phyloP scores from a whole-genome alignment of 1,140 invertebrate genomes.

The Subanguina moxae region DNA sequence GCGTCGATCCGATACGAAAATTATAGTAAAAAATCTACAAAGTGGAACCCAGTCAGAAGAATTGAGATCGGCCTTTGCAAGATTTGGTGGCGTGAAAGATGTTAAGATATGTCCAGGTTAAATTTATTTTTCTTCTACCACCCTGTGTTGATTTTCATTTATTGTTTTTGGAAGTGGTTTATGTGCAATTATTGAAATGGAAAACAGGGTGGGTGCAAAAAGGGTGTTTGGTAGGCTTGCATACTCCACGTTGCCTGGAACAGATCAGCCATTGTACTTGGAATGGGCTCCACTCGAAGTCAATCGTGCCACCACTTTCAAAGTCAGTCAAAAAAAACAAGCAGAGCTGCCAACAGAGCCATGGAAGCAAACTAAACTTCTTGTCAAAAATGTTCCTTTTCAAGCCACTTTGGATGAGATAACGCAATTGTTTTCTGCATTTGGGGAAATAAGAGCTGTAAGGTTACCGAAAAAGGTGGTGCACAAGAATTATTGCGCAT shows the following conservation, averaged over 20 bases:
- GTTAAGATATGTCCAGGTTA: too few relatives aligned
- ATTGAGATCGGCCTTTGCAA: too few relatives aligned
- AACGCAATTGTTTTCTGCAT: conserved; percentile 84
- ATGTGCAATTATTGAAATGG: conserved; percentile 81
- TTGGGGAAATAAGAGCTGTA: conserved; percentile 85
- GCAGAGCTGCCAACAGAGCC: conserved; percentile 2
- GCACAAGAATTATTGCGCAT: too few relatives aligned
- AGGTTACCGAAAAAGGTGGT: conserved; percentile 79
- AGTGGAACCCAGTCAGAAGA: conserved; percentile 59
- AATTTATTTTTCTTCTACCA: too few relatives aligned
- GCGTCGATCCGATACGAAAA: conserved; percentile 78
- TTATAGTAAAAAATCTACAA: conserved; percentile 92
- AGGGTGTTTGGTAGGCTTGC: conserved; percentile 82
- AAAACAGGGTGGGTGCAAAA: conserved; percentile 82
- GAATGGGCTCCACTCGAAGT: conserved; percentile 85
- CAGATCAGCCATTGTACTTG: conserved; percentile 77
- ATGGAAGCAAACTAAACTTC: conserved; percentile 39
- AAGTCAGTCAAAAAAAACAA: conserved; percentile 1
- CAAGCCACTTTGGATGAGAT: conserved; percentile 76
- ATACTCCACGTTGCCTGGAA: conserved; percentile 70
- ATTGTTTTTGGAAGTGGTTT: conserved; percentile 56
- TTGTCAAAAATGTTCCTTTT: conserved; percentile 50
- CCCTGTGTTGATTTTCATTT: conserved; percentile 1
- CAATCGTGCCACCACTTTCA: too few relatives aligned
- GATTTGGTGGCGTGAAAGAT: too few relatives aligned